Conservation (phyloP, 1,140 invertebrate species). For the Lucilia sericata region DNA sequence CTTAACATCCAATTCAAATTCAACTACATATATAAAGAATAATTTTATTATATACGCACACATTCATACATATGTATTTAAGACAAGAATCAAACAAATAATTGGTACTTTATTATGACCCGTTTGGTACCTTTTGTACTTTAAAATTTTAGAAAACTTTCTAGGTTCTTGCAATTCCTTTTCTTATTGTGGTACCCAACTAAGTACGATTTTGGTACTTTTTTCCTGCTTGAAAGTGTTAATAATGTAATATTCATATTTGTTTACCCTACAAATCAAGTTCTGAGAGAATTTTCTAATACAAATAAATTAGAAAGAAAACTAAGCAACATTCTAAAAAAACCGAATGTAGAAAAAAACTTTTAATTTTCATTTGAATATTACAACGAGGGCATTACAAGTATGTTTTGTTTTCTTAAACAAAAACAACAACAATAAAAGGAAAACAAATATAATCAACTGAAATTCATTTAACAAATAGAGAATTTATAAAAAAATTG, state of each 20-base stretch:
- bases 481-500: not conserved
- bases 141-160: no score
- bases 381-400: slow-evolving; percentile 10
- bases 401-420: not conserved
- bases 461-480: not conserved
- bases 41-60: no score
- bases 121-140: no score
- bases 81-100: no score
- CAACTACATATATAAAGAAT: no score
- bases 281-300: not conserved
- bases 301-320: not conserved
- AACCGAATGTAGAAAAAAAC: not conserved
- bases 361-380: slow-evolving; percentile 13
- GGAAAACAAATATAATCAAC: not conserved
- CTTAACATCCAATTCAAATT: no score
- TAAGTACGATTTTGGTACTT: no score
- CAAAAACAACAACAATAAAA: not conserved
- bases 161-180: no score
- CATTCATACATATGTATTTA: no score
- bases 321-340: not conserved
- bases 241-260: not conserved
- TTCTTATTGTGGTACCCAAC: no score
- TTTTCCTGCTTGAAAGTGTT: not conserved
- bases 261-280: not conserved
- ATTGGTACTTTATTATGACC: no score